Conservation (phyloP, 2,113 vertebrate genomes). For the Beaufortia kweichowensis region DNA sequence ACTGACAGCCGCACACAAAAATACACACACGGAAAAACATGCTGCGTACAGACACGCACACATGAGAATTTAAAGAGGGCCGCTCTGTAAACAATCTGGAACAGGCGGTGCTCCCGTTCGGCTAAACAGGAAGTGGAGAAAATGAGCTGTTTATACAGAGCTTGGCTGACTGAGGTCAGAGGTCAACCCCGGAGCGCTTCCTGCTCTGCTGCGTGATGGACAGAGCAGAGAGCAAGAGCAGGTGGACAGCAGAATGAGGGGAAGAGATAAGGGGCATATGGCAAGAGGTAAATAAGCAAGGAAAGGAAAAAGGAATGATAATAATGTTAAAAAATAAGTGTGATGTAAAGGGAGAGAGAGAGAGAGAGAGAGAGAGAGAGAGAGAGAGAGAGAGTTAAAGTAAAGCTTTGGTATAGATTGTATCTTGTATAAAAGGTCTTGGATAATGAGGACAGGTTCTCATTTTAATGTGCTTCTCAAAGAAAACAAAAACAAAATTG, state of each 20-base stretch:
- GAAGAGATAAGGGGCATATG: conserved; percentile 25
- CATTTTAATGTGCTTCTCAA: too few relatives aligned
- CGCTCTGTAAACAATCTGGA: conserved; percentile 75
- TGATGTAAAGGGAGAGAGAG: not conserved
- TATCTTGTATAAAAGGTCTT: too few relatives aligned
- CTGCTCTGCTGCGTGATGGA: conserved; percentile 64
- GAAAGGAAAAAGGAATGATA: not conserved
- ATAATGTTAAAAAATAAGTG: not conserved
- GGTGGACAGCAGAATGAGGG: conserved; percentile 49
- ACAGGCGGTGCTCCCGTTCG: conserved; percentile 74
- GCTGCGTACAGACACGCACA: conserved; percentile 16
- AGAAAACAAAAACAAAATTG: too few relatives aligned
- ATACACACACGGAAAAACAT: conserved; percentile 20
- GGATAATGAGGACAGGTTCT: too few relatives aligned
- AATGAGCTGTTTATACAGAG: conserved; percentile 80
- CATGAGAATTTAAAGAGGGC: conserved; percentile 48
- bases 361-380: not conserved
- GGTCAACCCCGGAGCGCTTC: conserved; percentile 75
- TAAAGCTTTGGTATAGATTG: too few relatives aligned
- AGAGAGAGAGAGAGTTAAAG: not conserved
- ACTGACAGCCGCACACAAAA: conserved; percentile 16
- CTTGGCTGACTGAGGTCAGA: conserved; percentile 67
- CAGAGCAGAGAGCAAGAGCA: conserved; percentile 46
- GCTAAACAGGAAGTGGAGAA: conserved; percentile 81
- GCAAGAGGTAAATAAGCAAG: not conserved